Evolutionary conservation across 1,140 invertebrate genomes (phyloP).

Genomic region (Drosophila tani): DNA sequence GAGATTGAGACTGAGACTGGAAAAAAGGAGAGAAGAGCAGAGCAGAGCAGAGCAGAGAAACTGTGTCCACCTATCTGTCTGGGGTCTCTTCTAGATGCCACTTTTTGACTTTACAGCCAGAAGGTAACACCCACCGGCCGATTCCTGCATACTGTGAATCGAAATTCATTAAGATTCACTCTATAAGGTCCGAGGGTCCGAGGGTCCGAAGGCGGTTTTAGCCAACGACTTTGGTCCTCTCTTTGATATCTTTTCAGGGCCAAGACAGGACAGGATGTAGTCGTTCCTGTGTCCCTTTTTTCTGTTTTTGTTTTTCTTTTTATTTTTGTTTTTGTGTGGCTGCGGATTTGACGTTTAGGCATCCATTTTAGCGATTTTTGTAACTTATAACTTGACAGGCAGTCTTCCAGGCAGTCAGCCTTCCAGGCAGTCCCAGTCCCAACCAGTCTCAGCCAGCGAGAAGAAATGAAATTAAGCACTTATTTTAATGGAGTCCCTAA

Average conservation of each 20-base stretch:
- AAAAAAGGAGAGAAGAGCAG: not conserved
- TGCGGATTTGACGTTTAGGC: constrained; percentile 62
- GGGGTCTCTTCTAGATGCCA: constrained; percentile 64
- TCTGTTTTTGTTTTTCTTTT: constrained; percentile 21
- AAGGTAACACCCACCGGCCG: constrained; percentile 76
- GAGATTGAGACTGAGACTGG: not conserved
- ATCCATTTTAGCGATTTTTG: constrained; percentile 68
- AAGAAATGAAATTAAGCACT: constrained; percentile 74
- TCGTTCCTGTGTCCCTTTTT: constrained; percentile 21
- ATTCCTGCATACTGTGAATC: constrained; percentile 66
- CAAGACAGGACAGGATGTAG: constrained; percentile 47
- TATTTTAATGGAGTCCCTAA: constrained; percentile 76
- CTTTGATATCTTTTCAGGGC: constrained; percentile 47
- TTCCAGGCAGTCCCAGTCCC: constrained; percentile 29
- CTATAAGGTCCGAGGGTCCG: constrained; percentile 57
- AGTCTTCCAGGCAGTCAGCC: constrained; percentile 23
- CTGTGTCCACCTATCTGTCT: constrained; percentile 79
- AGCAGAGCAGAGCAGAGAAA: constrained; percentile 12
- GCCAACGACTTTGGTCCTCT: not conserved
- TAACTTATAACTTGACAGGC: constrained; percentile 69
- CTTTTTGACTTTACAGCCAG: constrained; percentile 80
- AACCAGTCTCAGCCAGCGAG: constrained; percentile 12
- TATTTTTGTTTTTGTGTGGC: constrained; percentile 17
- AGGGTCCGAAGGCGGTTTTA: constrained; percentile 25
- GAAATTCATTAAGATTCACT: constrained; percentile 82